Conservation (phyloP, 64 coral and sea anemone genomes). For the Porites australiensis region DNA sequence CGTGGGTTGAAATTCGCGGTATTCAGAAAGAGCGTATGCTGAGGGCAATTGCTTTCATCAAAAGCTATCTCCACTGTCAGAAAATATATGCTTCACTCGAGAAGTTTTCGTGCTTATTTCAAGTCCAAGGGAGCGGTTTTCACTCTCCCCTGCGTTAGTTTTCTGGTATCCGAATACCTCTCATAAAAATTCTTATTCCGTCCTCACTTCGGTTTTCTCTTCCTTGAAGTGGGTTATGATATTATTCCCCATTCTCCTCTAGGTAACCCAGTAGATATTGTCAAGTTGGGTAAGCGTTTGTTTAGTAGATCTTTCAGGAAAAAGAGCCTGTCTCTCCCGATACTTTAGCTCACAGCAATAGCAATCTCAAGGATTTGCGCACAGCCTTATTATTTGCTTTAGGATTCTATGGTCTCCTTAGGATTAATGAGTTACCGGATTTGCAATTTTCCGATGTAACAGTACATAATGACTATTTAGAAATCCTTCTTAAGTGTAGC, state of each 20-base stretch:
- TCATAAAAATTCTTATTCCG: neutral
- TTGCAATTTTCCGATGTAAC: neutral
- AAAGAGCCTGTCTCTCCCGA: conserved; percentile 28
- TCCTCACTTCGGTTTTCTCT: conserved; percentile 3
- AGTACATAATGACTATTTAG: neutral
- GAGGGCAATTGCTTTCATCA: too few relatives aligned
- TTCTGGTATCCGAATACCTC: conserved; percentile 2
- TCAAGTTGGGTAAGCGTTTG: neutral
- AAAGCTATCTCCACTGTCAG: too few relatives aligned
- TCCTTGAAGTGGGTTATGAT: conserved; percentile 41
- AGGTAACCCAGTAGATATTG: too few relatives aligned
- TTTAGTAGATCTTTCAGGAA: conserved; percentile 21
- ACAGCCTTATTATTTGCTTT: conserved; percentile 22
- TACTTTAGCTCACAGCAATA: neutral
- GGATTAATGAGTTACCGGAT: conserved; percentile 28
- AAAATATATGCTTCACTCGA: too few relatives aligned
- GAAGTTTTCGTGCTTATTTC: too few relatives aligned
- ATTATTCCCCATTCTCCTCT: neutral
- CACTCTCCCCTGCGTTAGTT: neutral
- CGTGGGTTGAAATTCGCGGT: too few relatives aligned
- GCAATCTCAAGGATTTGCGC: conserved; percentile 41
- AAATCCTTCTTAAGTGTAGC: neutral
- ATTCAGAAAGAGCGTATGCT: too few relatives aligned
- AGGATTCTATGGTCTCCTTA: conserved; percentile 20
- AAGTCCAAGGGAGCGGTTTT: neutral